Conservation (phyloP, 2,797 vertebrate genomes). For the Schizopygopsis pylzovi region DNA sequence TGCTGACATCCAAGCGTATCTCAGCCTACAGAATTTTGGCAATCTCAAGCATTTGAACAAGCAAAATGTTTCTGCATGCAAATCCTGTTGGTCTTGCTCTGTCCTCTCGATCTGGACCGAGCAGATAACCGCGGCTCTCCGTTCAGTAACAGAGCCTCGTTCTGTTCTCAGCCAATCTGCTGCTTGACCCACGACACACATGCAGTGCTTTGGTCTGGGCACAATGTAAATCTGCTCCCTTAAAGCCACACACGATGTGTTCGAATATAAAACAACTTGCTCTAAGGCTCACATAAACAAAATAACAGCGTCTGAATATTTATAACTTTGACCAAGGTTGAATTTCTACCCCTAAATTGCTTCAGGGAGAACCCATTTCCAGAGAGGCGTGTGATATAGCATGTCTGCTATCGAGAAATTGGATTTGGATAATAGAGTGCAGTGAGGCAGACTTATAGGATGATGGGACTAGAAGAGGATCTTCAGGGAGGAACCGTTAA, state of each 20-base stretch:
- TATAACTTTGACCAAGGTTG: slow-evolving; percentile 51
- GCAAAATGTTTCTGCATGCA: slow-evolving; percentile 41
- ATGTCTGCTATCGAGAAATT: slow-evolving; percentile 55
- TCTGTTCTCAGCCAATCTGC: slow-evolving; percentile 25
- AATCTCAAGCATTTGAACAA: slow-evolving; percentile 48
- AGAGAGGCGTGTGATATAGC: slow-evolving; percentile 57
- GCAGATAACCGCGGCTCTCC: slow-evolving; percentile 51
- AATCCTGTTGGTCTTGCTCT: slow-evolving; percentile 55
- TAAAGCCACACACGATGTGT: slow-evolving; percentile 34
- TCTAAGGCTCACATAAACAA: slow-evolving; percentile 43
- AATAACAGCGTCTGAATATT: slow-evolving; percentile 58
- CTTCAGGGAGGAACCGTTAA: slow-evolving; percentile 35
- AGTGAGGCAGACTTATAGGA: slow-evolving; percentile 44
- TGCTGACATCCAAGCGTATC: slow-evolving; percentile 53
- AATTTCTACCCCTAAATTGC: slow-evolving; percentile 54
- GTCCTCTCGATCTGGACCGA: slow-evolving; percentile 37
- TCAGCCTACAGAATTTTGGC: slow-evolving; percentile 28
- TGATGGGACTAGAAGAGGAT: slow-evolving; percentile 40
- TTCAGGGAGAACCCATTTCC: slow-evolving; percentile 54
- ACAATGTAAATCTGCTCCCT: slow-evolving; percentile 35
- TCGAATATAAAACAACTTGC: slow-evolving; percentile 33
- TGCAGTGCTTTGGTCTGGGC: slow-evolving; percentile 40
- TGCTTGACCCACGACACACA: slow-evolving; percentile 38
- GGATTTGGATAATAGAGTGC: slow-evolving; percentile 57
- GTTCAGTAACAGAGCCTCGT: slow-evolving; percentile 5